Base-by-base conservation (phyloP, 2,113 vertebrate species). In the Callopanchax toddi region DNA sequence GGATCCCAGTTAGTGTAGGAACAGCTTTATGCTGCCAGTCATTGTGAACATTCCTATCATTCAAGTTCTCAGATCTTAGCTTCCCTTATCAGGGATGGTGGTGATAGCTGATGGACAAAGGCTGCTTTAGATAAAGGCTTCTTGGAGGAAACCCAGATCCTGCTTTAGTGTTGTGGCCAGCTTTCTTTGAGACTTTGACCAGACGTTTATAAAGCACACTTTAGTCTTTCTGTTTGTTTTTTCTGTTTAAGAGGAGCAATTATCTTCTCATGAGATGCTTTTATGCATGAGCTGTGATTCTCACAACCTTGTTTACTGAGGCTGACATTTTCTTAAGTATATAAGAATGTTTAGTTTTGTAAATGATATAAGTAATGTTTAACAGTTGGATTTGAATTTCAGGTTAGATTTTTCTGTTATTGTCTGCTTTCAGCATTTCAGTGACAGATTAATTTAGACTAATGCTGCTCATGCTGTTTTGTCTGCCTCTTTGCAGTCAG, bases 1-100 rank as follows among this genome's bases (percentile, higher is more conserved):
- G 86, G 82, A 86, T 50, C 42, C 40, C 54, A 70, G 56, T 72
- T 55, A 53, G 62, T 76, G 56, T 65, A 60, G 70, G 53, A 81
- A 59, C 36, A 40, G 25, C 52, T 71, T 59, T 62, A 51, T 69
- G 67, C 53, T 51, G 63, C 79, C 68, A 68, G 70, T 40, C 58
- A 44, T 78, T 50, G 53, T 63, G 75, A 78, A 67, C 45, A 29
- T 67, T 56, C 11, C 36, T 21, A 48, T 67, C 58, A 20, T 20
- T 71, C 48, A 66, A 39, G 36, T 71, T 58, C 32, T 56, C 11
- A 3, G 57, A 72, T 69, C 34, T 22, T 50, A n/a, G 39, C 39
- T 60, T 67, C 20, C 61, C 44, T 73, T 65, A 61, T 68, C 66
- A 39, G 40, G 11, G 23, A 42, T 29, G 59, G 52, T 67, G n/a